Conservation (phyloP, 2,888 invertebrate genomes). For the Metallyticus violacea region DNA sequence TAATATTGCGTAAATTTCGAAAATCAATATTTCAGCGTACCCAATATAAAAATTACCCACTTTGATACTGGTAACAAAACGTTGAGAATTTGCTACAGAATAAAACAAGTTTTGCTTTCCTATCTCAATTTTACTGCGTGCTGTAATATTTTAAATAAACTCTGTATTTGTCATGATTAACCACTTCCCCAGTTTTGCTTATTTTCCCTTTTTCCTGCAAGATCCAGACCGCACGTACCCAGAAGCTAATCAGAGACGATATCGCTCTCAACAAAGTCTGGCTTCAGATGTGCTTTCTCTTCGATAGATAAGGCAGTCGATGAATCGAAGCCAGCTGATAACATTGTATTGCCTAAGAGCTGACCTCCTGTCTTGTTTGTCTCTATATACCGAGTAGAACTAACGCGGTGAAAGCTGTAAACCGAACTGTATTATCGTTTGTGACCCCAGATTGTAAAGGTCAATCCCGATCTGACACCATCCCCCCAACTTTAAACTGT, state of each 20-base stretch:
- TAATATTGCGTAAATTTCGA: no score
- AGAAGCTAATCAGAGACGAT: not conserved
- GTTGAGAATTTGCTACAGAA: no score
- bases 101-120: no score
- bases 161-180: no score
- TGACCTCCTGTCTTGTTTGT: not conserved
- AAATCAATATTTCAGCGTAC: no score
- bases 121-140: no score
- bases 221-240: not conserved
- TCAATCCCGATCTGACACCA: not conserved
- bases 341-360: not conserved
- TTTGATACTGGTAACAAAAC: no score
- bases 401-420: not conserved
- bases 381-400: not conserved
- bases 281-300: not conserved
- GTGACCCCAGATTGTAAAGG: not conserved
- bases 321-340: not conserved
- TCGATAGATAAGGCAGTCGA: not conserved
- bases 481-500: not conserved
- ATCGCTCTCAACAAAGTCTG: not conserved
- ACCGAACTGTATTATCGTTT: not conserved
- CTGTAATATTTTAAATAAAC: no score
- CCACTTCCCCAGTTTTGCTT: not conserved
- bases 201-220: not conserved
- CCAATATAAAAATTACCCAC: no score